phyloP scores from a whole-genome alignment of 1,140 invertebrate species.

The Melitaea cinxia region DNA sequence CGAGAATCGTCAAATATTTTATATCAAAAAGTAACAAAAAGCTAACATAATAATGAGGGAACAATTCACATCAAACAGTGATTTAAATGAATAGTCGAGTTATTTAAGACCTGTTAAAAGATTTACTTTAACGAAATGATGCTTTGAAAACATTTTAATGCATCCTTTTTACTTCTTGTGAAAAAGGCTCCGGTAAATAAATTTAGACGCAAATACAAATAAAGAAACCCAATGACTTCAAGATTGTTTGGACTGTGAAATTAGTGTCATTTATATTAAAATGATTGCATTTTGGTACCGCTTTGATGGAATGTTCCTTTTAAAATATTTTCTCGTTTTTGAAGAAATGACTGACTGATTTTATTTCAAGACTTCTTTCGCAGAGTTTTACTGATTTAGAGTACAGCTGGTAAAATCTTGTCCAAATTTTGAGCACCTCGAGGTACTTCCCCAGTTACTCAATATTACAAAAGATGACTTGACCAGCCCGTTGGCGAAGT shows the following conservation, averaged over 20 bases:
- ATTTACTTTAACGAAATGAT: conserved; percentile 13
- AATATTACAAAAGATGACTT: no score
- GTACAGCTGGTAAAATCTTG: no score
- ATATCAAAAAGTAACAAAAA: background rate
- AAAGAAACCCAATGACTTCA: conserved; percentile 13
- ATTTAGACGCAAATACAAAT: conserved; percentile 19
- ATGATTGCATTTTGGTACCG: background rate
- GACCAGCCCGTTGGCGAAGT: no score
- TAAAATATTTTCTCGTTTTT: background rate
- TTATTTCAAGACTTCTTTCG: no score
- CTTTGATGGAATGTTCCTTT: background rate
- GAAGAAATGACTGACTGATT: no score
- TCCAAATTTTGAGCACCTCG: no score
- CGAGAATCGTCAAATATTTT: no score
- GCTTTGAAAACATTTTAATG: conserved; percentile 18
- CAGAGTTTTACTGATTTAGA: no score
- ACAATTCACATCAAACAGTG: background rate
- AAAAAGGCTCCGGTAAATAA: conserved; percentile 20
- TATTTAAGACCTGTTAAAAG: conserved; percentile 2
- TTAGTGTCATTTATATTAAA: conserved; percentile 11
- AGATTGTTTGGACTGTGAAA: conserved; percentile 16
- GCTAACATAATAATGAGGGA: background rate
- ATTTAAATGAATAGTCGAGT: background rate
- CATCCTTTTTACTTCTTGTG: conserved; percentile 17
- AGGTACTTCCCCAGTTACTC: no score